A percentile compares a stretch with the other conserved stretches of the same genome.
These are phyloP conservation scores for Conistra vaccinii DNA, from an alignment of 2,888 invertebrate species.

Conservation along the genomic window DNA sequence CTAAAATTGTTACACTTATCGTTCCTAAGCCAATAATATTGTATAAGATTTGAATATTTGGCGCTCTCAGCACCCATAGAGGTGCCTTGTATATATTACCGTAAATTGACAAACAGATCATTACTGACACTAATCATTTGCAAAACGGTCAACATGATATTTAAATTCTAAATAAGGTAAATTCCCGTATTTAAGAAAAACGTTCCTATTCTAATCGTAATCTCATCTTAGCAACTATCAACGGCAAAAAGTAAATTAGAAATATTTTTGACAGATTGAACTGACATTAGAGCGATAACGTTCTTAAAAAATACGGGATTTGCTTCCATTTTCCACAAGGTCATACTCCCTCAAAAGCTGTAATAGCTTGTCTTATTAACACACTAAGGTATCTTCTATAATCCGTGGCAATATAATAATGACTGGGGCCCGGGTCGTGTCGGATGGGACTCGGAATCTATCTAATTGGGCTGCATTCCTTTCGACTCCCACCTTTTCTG, in stretches of 20 bases:
- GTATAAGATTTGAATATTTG: not conserved
- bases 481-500: constrained; percentile 57
- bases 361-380: constrained; percentile 41
- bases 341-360: not conserved
- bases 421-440: constrained; percentile 60
- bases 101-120: not conserved
- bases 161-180: too few species aligned
- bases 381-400: constrained; percentile 36
- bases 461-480: constrained; percentile 87
- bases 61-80: not conserved
- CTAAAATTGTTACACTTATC: too few species aligned
- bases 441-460: constrained; percentile 71
- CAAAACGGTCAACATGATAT: not conserved
- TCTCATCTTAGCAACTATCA: not conserved
- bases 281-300: not conserved
- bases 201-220: not conserved
- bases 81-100: too few species aligned
- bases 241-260: not conserved
- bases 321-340: not conserved
- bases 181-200: not conserved
- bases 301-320: not conserved
- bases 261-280: not conserved
- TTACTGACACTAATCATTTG: not conserved
- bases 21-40: too few species aligned
- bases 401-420: constrained; percentile 66